Percentiles rank a stretch among this genome's conserved stretches.
phyloP scores from a whole-genome alignment of 1,140 invertebrate genomes.

The Pomacea maculata region DNA sequence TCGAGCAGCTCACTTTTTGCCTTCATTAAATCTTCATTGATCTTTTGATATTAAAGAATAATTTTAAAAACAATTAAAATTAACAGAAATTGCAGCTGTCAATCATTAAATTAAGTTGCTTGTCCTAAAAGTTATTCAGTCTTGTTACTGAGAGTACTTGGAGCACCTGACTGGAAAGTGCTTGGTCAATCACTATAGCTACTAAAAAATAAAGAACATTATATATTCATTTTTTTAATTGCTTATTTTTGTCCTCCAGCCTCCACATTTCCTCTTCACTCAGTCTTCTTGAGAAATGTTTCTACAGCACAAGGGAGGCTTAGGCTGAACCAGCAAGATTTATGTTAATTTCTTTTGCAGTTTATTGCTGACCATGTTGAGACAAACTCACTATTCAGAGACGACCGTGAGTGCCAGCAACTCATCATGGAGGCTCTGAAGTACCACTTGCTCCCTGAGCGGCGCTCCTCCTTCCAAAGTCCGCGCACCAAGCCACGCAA shows the following conservation, averaged over 20 bases:
- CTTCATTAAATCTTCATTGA: too few relatives aligned
- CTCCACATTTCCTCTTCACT: background rate
- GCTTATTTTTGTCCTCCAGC: background rate
- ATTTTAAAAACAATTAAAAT: too few relatives aligned
- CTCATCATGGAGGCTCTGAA: slow-evolving; percentile 93
- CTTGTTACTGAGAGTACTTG: too few relatives aligned
- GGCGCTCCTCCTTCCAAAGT: slow-evolving; percentile 78
- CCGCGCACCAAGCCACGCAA: slow-evolving; percentile 86
- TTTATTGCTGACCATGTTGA: slow-evolving; percentile 89
- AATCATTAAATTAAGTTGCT: too few relatives aligned
- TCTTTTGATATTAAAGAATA: too few relatives aligned
- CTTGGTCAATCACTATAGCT: too few relatives aligned
- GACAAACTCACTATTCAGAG: slow-evolving; percentile 72
- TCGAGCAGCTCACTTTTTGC: background rate
- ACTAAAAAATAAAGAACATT: too few relatives aligned
- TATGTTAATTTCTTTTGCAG: slow-evolving; percentile 64
- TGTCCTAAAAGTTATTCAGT: too few relatives aligned
- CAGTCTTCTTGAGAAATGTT: background rate
- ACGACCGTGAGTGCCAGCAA: slow-evolving; percentile 80
- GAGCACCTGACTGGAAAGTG: too few relatives aligned
- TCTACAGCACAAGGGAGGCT: too few relatives aligned
- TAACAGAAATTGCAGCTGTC: too few relatives aligned
- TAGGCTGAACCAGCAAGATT: background rate
- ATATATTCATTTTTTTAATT: background rate
- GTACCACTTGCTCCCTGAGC: slow-evolving; percentile 88